phyloP scores from a whole-genome alignment of 2,113 vertebrate species.

The Lamprologus lemairii region DNA sequence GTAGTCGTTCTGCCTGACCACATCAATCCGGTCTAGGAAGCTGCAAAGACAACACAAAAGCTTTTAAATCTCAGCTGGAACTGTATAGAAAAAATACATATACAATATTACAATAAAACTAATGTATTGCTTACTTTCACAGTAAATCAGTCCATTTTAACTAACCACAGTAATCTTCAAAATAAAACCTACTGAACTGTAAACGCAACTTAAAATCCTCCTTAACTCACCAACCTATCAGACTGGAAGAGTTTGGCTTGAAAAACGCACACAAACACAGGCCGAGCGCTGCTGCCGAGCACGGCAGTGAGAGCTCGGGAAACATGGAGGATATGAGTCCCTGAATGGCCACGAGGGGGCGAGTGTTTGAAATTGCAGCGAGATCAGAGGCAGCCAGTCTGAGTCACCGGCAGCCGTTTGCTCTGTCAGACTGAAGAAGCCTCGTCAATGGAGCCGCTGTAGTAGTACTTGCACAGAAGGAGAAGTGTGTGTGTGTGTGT shows the following conservation, averaged over 20 bases:
- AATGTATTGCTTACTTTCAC: background rate
- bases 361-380: conserved; percentile 1
- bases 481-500: conserved; percentile 2
- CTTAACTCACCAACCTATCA: background rate
- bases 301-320: background rate
- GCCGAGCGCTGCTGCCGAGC: background rate
- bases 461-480: conserved; percentile 53
- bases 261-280: background rate
- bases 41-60: conserved; percentile 28
- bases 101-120: background rate
- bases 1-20: conserved; percentile 63
- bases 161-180: background rate
- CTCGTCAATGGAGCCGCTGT: conserved; percentile 68
- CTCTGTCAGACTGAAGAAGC: conserved; percentile 45
- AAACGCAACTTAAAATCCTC: background rate
- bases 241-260: background rate
- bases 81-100: background rate
- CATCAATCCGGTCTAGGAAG: conserved; percentile 64
- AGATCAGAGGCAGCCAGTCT: conserved; percentile 51
- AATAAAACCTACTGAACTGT: background rate
- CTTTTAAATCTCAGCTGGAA: background rate
- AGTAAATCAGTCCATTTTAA: background rate
- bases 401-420: conserved; percentile 57
- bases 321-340: background rate
- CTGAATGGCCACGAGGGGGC: conserved; percentile 45